These are phyloP conservation scores for Lepus timidus DNA, from an alignment of 2,113 vertebrate genomes.

Conservation along the genomic window DNA sequence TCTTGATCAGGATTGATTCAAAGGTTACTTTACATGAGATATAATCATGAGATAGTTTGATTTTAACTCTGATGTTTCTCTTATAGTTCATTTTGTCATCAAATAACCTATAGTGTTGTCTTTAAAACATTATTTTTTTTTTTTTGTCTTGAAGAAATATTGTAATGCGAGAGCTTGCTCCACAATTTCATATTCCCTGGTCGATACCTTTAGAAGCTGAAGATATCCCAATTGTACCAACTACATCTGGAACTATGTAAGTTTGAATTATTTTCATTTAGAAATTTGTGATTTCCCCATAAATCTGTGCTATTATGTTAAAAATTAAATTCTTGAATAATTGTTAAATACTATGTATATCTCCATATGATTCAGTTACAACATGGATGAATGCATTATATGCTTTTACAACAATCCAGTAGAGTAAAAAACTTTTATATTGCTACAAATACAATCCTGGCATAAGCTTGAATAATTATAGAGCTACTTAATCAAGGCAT, in stretches of 20 bases:
- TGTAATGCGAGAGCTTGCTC: constrained; percentile 95
- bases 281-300: constrained; percentile 7
- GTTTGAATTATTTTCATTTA: constrained; percentile 70
- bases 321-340: constrained; percentile 29
- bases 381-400: constrained; percentile 1
- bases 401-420: background rate
- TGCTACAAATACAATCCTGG: background rate
- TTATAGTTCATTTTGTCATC: background rate
- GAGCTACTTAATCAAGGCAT: background rate
- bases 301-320: background rate
- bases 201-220: constrained; percentile 95
- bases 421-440: constrained; percentile 4
- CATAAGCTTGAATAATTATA: background rate
- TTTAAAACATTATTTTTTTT: constrained; percentile 33
- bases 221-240: constrained; percentile 96
- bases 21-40: constrained; percentile 3
- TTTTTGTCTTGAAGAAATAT: constrained; percentile 89
- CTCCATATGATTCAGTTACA: constrained; percentile 28
- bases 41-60: constrained; percentile 1
- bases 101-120: background rate
- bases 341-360: background rate
- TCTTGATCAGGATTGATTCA: constrained; percentile 4
- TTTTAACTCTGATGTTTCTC: background rate
- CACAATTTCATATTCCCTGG: constrained; percentile 95
- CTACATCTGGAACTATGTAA: constrained; percentile 95